phyloP scores from a whole-genome alignment of 2,113 vertebrate species.

The Rousettus leschenaultii region DNA sequence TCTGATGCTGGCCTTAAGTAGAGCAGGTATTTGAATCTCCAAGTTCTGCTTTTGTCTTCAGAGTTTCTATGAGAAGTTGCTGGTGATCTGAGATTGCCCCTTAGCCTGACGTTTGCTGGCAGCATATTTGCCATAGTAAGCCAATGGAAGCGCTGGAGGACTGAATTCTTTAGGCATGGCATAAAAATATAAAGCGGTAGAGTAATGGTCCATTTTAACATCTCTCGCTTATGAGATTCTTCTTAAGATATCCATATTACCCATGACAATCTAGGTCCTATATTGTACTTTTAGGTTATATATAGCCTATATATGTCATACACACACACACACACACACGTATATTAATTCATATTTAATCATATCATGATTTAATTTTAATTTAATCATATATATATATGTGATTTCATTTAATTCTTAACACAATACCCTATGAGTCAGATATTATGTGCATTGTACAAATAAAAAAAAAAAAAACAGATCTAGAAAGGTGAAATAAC shows the following conservation, averaged over 20 bases:
- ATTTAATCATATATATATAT: background rate
- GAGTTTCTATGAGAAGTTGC: background rate
- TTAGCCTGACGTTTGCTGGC: background rate
- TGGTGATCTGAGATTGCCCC: background rate
- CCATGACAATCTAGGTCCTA: background rate
- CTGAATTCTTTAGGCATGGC: background rate
- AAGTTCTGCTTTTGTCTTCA: background rate
- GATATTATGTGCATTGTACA: background rate
- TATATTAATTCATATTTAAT: too few relatives aligned
- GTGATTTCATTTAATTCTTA: background rate
- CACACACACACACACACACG: too few relatives aligned
- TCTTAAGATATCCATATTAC: background rate
- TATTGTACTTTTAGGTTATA: background rate
- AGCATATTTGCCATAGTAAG: background rate
- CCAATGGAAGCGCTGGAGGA: background rate
- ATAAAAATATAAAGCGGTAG: background rate
- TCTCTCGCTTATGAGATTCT: background rate
- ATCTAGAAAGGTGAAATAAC: background rate
- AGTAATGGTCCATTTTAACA: background rate
- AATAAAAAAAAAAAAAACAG: constrained; percentile 2
- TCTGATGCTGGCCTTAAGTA: background rate
- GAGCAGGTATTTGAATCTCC: background rate
- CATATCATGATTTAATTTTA: too few relatives aligned
- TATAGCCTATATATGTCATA: background rate
- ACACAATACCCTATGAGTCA: background rate